Percentiles rank a stretch among this genome's conserved stretches.
phyloP scores from a whole-genome alignment of 2,888 invertebrate genomes.

The Plebejus argus region DNA sequence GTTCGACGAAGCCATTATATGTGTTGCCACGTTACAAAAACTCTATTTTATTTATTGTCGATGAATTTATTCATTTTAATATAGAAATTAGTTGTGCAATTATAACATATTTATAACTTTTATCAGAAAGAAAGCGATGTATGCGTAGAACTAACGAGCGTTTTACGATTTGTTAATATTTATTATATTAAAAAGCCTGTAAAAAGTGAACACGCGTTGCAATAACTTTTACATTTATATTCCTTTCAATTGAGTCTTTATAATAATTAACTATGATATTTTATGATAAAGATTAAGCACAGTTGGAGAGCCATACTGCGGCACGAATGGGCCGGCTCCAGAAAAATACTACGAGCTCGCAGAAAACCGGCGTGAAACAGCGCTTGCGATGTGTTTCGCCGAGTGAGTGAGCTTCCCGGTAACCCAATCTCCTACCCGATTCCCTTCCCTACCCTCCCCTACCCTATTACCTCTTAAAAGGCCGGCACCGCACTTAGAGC shows the following conservation, averaged over 20 bases:
- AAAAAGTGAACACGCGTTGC: neutral
- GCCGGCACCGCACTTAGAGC: no score
- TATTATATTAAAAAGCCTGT: neutral
- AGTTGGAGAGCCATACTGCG: no score
- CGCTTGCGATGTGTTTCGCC: no score
- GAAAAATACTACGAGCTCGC: no score
- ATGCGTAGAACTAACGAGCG: neutral
- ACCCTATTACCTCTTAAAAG: no score
- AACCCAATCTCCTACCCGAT: no score
- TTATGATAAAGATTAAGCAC: neutral
- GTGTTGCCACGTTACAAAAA: slow-evolving; percentile 1
- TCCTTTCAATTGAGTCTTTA: neutral
- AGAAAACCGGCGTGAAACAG: no score
- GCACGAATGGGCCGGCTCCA: no score
- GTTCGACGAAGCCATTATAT: neutral
- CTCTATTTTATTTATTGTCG: neutral
- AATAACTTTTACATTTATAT: slow-evolving; percentile 5
- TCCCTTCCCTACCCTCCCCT: no score
- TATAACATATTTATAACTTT: neutral
- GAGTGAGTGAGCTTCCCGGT: no score
- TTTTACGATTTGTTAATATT: slow-evolving; percentile 4
- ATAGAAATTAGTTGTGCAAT: neutral
- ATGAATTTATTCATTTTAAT: neutral
- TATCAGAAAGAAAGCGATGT: neutral
- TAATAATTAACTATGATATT: neutral